phyloP scores from a whole-genome alignment of 2,797 vertebrate genomes.

The Falco peregrinus region DNA sequence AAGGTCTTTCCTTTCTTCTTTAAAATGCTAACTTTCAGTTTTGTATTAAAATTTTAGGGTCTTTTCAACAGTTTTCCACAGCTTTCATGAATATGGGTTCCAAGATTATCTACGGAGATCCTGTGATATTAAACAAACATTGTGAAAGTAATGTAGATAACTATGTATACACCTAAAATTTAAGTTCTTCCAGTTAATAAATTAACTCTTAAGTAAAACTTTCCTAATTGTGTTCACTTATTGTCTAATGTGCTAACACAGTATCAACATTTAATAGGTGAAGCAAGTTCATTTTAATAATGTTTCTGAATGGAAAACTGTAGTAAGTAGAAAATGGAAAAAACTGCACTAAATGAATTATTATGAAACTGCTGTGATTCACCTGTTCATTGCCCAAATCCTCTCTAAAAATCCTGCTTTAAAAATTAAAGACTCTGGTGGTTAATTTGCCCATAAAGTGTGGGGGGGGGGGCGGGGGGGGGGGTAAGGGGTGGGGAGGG shows the following conservation, averaged over 20 bases:
- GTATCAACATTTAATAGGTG: neutral
- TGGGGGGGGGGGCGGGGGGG: too few relatives aligned
- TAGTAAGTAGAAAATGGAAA: neutral
- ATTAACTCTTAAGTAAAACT: neutral
- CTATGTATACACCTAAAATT: neutral
- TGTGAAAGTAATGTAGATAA: neutral
- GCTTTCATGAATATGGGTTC: neutral
- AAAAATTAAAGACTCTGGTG: neutral
- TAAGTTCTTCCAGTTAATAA: neutral
- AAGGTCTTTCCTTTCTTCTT: neutral
- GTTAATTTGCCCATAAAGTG: neutral
- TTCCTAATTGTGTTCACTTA: neutral
- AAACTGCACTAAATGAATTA: neutral
- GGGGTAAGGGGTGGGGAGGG: too few relatives aligned
- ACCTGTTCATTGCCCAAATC: neutral
- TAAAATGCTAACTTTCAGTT: neutral
- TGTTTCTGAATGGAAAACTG: neutral
- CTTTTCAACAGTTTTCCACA: neutral
- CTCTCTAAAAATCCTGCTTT: neutral
- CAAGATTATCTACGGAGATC: neutral
- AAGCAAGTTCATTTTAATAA: neutral
- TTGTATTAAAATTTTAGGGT: neutral
- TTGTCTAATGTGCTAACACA: neutral
- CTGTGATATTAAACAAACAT: neutral
- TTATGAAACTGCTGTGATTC: neutral